Percentiles rank a stretch among this genome's conserved stretches.
Evolutionary conservation across 2,797 vertebrate genomes (phyloP).

Genomic region (Phalloptychus januarius): DNA sequence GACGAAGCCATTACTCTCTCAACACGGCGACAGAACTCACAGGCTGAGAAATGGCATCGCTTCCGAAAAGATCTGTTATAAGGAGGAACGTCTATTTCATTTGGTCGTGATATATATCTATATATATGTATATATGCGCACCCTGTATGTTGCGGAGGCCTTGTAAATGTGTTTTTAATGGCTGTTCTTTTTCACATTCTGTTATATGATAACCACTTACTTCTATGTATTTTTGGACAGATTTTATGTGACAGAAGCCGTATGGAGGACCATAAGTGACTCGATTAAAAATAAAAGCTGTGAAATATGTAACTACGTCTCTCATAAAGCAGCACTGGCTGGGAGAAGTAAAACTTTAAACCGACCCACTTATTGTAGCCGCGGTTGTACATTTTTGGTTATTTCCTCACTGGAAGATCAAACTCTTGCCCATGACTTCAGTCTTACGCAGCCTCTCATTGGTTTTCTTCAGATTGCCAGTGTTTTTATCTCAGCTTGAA

Average conservation of each 20-base stretch:
- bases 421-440: not conserved
- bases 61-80: not conserved
- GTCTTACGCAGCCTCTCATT: not conserved
- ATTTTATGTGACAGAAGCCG: not conserved
- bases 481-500: not conserved
- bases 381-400: not conserved
- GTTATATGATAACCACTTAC: not conserved
- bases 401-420: not conserved
- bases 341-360: not conserved
- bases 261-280: too few species aligned
- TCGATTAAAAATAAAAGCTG: too few species aligned
- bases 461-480: not conserved
- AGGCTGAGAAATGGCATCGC: not conserved
- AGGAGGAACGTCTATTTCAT: not conserved
- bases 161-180: not conserved
- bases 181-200: not conserved
- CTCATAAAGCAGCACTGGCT: not conserved
- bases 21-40: slow-evolving; percentile 20
- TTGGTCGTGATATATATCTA: too few species aligned
- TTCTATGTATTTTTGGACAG: not conserved
- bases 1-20: slow-evolving; percentile 33
- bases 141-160: not conserved
- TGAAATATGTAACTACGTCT: too few species aligned
- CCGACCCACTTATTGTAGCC: not conserved
- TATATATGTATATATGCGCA: not conserved